phyloP scores from a whole-genome alignment of 1,140 invertebrate species.

The Psilanteris sp. region DNA sequence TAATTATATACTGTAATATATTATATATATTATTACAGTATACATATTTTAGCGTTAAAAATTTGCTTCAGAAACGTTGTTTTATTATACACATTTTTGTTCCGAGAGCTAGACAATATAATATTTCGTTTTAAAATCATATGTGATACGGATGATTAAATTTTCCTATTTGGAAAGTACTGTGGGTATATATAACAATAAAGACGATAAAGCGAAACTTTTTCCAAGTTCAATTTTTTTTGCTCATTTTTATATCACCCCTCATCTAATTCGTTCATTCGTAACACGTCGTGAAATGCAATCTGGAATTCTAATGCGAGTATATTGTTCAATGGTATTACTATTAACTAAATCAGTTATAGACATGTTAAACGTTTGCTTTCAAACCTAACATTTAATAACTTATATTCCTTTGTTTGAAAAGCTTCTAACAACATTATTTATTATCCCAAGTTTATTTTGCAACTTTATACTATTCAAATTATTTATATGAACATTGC shows the following conservation, averaged over 20 bases:
- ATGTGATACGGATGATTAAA: slow-evolving; percentile 57
- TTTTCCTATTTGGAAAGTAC: slow-evolving; percentile 45
- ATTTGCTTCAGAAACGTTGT: too few species aligned
- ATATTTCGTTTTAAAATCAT: slow-evolving; percentile 36
- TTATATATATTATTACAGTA: too few species aligned
- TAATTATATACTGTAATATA: too few species aligned
- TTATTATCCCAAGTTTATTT: too few species aligned
- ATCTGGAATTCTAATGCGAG: slow-evolving; percentile 38
- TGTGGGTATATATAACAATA: slow-evolving; percentile 47
- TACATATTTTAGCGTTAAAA: too few species aligned
- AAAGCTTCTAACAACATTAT: too few species aligned
- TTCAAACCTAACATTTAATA: too few species aligned
- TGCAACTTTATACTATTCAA: too few species aligned
- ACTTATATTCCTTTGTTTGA: too few species aligned
- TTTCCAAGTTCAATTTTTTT: slow-evolving; percentile 48
- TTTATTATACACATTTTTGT: too few species aligned
- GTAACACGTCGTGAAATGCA: slow-evolving; percentile 42
- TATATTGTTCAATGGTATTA: slow-evolving; percentile 25
- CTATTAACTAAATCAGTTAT: slow-evolving; percentile 10
- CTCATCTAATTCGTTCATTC: slow-evolving; percentile 44
- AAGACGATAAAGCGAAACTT: slow-evolving; percentile 48
- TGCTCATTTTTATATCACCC: slow-evolving; percentile 36
- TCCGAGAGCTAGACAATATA: slow-evolving; percentile 16
- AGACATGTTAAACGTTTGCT: neutral
- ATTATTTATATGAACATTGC: too few species aligned